Conservation (phyloP, 2,797 vertebrate genomes). For the Okamejei kenojei region DNA sequence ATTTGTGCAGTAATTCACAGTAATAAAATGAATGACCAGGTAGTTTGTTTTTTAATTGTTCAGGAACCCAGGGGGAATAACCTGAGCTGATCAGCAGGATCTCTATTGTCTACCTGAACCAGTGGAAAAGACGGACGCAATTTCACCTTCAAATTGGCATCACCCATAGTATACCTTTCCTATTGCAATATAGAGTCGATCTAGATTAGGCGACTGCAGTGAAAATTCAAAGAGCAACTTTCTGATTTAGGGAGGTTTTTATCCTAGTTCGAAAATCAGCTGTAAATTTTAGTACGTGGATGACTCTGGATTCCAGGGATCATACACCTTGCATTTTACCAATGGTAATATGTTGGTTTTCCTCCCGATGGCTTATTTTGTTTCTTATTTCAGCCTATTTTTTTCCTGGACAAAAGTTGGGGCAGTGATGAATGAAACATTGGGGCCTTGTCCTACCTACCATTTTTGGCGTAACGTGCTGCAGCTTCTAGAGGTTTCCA, state of each 20-base stretch:
- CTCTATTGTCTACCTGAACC: background rate
- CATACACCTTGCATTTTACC: too few species aligned
- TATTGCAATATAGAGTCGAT: background rate
- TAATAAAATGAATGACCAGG: background rate
- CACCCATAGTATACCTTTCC: background rate
- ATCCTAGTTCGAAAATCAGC: background rate
- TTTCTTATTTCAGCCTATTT: background rate
- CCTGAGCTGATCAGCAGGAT: background rate
- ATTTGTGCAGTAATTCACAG: background rate
- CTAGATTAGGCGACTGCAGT: background rate
- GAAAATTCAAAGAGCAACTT: background rate
- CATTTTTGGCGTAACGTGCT: background rate
- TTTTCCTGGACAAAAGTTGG: background rate
- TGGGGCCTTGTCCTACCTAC: background rate
- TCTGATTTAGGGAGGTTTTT: background rate
- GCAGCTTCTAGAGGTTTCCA: background rate
- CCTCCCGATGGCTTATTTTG: background rate
- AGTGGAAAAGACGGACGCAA: background rate
- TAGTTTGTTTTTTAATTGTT: background rate
- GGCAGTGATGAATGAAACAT: background rate
- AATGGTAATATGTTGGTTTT: background rate
- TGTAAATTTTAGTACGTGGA: background rate
- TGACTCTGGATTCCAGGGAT: background rate
- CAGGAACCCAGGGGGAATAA: background rate
- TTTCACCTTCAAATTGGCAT: background rate